Base-by-base conservation (phyloP, 2,797 vertebrate species). In the Lepidocolaptes lacrymiger region DNA sequence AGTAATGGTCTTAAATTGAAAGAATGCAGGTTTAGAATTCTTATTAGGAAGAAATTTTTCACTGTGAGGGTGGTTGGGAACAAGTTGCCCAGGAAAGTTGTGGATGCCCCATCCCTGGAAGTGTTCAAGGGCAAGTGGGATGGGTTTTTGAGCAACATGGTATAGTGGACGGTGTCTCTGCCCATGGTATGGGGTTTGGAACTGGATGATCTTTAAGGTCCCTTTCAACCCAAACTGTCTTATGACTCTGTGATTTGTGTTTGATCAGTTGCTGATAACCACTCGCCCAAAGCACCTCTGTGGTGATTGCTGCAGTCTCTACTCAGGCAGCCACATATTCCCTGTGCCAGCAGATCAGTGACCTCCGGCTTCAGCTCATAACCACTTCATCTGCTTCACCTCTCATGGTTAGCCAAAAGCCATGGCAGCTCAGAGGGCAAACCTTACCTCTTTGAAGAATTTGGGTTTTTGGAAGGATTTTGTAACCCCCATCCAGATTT, bases 211-310 rank as follows among this genome's bases (percentile, higher is more conserved):
- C 21, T 64, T 51, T 52, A 30, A 39, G 15, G 44, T 34, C 10
- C 18, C 37, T 64, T 71, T 64, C 14, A 64, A 52, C 28, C 23
- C 37, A 52, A 71, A 64, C 4, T 30, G n/a, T 20, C 10, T 26
- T 14, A 10, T 23, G 51, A 36, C 46, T 77, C 44, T 84, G 58
- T 39, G n/a, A 37, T 28, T 67, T 28, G 21, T 44, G 26, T 39
- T 67, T 74, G 34, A 36, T 44, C 44, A 52, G 34, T 20, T 13
- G 32, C 23, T 39, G 43, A 41, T 37, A 74, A 62, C 20, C 16
- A 7, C 37, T 56, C 2, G 1, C 6, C 34, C 32, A 41, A 56
- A 69, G 9, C 1, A 2, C 1, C 2, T 62, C 7, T 19, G 14
- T 13, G 23, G 21, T 30, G 14, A 5, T 14, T 30, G 7, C 39